phyloP scores from a whole-genome alignment of 35 echinoderm and acorn worm genomes.

The Heliocidaris tuberculata region DNA sequence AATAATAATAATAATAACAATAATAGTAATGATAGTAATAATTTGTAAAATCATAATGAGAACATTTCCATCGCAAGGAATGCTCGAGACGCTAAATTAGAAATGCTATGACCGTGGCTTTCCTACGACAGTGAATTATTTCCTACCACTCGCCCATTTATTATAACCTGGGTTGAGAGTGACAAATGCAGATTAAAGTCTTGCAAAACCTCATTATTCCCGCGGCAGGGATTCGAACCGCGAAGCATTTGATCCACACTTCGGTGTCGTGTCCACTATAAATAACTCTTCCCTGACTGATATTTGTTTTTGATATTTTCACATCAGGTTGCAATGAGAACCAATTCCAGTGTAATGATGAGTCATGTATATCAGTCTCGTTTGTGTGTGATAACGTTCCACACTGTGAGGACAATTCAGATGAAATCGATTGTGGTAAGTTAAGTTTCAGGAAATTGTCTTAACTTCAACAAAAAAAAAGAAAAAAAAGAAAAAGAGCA shows the following conservation, averaged over 20 bases:
- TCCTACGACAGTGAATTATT: neutral
- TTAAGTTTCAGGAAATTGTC: neutral
- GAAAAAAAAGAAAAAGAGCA: neutral
- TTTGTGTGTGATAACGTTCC: constrained; percentile 45
- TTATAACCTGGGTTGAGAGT: neutral
- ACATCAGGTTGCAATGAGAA: neutral
- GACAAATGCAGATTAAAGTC: neutral
- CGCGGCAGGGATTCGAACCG: too few species aligned
- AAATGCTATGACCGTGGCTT: too few species aligned
- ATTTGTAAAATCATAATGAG: too few species aligned
- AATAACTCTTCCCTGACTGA: too few species aligned
- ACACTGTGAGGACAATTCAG: constrained; percentile 46
- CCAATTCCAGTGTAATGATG: constrained; percentile 41
- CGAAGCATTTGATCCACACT: too few species aligned
- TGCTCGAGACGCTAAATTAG: too few species aligned
- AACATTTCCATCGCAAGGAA: too few species aligned
- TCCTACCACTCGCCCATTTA: neutral
- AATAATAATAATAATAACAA: too few species aligned
- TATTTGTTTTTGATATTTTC: neutral
- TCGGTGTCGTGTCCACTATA: too few species aligned
- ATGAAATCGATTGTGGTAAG: constrained; percentile 61
- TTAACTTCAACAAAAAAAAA: neutral
- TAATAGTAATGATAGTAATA: neutral
- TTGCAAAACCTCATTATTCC: too few species aligned
- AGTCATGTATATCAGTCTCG: constrained; percentile 40